Percentiles rank a stretch among this genome's conserved stretches.
Evolutionary conservation across 2,797 vertebrate genomes (phyloP).

Genomic region (Gymnodraco acuticeps): DNA sequence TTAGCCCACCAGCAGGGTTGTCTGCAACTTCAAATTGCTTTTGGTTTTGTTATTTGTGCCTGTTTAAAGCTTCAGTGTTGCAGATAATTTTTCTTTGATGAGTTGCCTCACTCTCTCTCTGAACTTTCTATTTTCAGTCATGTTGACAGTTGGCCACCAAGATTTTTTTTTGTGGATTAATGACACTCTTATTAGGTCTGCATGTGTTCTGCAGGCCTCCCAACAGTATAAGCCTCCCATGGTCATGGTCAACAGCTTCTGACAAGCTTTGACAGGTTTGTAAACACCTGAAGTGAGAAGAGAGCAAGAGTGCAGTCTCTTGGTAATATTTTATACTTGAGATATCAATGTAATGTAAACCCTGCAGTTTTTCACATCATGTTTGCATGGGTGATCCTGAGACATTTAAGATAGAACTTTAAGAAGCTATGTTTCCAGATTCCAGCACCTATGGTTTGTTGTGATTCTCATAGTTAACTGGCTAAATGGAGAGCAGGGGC

Average conservation of each 20-base stretch:
- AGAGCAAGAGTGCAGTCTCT: conserved; percentile 11
- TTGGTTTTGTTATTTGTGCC: conserved; percentile 21
- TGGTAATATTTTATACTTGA: conserved; percentile 36
- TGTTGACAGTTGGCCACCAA: conserved; percentile 60
- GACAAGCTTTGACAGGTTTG: conserved; percentile 59
- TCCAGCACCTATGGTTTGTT: conserved; percentile 15
- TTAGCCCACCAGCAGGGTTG: conserved; percentile 18
- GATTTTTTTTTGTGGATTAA: conserved; percentile 54
- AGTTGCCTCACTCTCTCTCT: conserved; percentile 17
- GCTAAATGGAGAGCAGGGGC: background rate
- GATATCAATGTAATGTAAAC: background rate
- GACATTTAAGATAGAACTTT: conserved; percentile 1
- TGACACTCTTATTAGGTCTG: conserved; percentile 55
- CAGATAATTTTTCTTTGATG: conserved; percentile 45
- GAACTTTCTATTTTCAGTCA: conserved; percentile 63
- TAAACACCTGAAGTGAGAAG: conserved; percentile 55
- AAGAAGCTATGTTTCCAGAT: background rate
- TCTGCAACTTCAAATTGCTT: conserved; percentile 41
- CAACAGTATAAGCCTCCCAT: conserved; percentile 41
- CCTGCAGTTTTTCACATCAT: background rate
- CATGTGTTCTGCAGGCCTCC: conserved; percentile 50
- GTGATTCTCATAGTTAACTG: background rate
- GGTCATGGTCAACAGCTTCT: conserved; percentile 58
- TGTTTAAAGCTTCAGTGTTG: conserved; percentile 28
- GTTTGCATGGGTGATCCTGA: background rate